phyloP scores from a whole-genome alignment of 2,113 vertebrate genomes.

The Stigmatopora argus region DNA sequence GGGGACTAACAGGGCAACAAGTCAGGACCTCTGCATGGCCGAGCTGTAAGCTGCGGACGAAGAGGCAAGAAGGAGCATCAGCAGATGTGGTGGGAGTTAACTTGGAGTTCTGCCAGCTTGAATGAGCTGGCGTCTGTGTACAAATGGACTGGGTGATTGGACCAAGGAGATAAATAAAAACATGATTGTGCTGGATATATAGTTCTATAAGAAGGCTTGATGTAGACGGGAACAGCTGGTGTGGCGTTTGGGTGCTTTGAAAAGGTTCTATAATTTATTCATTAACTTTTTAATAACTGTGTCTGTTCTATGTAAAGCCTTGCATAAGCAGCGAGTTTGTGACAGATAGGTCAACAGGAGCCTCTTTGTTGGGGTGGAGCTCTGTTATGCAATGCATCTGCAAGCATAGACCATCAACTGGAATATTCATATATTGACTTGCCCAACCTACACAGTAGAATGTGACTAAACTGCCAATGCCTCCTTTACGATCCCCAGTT shows the following conservation, averaged over 20 bases:
- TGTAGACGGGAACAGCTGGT: slow-evolving; percentile 3
- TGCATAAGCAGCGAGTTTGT: slow-evolving; percentile 35
- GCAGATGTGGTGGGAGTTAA: slow-evolving; percentile 24
- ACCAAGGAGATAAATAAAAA: slow-evolving; percentile 11
- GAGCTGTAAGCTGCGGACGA: slow-evolving; percentile 20
- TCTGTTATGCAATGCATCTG: slow-evolving; percentile 21
- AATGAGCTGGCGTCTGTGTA: slow-evolving; percentile 28
- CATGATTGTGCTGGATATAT: slow-evolving; percentile 56
- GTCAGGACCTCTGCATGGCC: slow-evolving; percentile 24
- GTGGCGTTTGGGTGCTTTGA: slow-evolving; percentile 26
- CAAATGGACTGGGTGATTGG: slow-evolving; percentile 18
- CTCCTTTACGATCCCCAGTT: background rate
- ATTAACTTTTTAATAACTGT: slow-evolving; percentile 29
- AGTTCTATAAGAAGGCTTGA: slow-evolving; percentile 48
- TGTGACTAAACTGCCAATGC: slow-evolving; percentile 15
- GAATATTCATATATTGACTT: slow-evolving; percentile 20
- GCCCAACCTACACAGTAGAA: slow-evolving; percentile 1
- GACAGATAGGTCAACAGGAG: slow-evolving; percentile 18
- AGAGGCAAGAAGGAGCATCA: slow-evolving; percentile 8
- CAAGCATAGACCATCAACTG: slow-evolving; percentile 1
- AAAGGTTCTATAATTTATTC: slow-evolving; percentile 43
- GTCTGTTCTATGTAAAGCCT: slow-evolving; percentile 41
- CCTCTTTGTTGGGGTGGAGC: slow-evolving; percentile 16
- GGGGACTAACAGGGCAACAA: slow-evolving; percentile 11
- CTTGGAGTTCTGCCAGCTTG: slow-evolving; percentile 42